phyloP scores from a whole-genome alignment of 2,888 invertebrate species.

The Matsumyia berberina region DNA sequence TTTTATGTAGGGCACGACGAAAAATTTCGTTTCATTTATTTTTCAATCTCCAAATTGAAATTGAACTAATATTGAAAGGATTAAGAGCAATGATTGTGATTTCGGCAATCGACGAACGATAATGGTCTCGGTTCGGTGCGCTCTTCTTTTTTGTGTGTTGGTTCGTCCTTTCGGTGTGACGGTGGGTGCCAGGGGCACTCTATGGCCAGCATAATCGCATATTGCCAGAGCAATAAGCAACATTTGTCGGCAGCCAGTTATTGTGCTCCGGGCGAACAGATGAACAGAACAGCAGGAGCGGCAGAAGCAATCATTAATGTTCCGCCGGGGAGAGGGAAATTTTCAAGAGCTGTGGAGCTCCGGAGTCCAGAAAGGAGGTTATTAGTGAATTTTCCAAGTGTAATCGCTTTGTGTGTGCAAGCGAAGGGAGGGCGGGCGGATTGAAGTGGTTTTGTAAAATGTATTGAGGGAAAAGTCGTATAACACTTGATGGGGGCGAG shows the following conservation, averaged over 20 bases:
- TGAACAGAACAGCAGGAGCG: too few relatives aligned
- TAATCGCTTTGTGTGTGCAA: slow-evolving; percentile 48
- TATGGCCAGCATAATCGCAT: slow-evolving; percentile 51
- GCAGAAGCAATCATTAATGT: slow-evolving; percentile 31
- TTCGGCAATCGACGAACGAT: slow-evolving; percentile 54
- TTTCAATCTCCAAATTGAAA: slow-evolving; percentile 71
- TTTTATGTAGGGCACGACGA: slow-evolving; percentile 31
- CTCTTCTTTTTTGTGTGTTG: neutral
- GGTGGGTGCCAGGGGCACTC: slow-evolving; percentile 10
- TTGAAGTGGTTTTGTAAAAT: slow-evolving; percentile 45
- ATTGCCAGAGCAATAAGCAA: slow-evolving; percentile 54
- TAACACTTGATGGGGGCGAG: slow-evolving; percentile 15
- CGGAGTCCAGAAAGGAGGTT: slow-evolving; percentile 24
- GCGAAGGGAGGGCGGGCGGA: neutral
- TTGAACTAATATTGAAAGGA: slow-evolving; percentile 75
- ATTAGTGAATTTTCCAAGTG: slow-evolving; percentile 56
- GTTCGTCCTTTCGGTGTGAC: neutral
- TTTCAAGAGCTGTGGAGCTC: slow-evolving; percentile 1
- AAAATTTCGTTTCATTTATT: slow-evolving; percentile 65
- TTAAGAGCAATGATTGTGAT: slow-evolving; percentile 72
- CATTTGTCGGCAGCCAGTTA: slow-evolving; percentile 50
- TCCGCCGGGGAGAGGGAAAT: slow-evolving; percentile 11
- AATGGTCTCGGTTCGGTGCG: slow-evolving; percentile 24
- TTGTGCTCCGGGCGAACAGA: slow-evolving; percentile 19
- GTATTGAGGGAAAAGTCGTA: neutral